phyloP scores from a whole-genome alignment of 2,113 vertebrate genomes.

The Gorsachius goisagi region DNA sequence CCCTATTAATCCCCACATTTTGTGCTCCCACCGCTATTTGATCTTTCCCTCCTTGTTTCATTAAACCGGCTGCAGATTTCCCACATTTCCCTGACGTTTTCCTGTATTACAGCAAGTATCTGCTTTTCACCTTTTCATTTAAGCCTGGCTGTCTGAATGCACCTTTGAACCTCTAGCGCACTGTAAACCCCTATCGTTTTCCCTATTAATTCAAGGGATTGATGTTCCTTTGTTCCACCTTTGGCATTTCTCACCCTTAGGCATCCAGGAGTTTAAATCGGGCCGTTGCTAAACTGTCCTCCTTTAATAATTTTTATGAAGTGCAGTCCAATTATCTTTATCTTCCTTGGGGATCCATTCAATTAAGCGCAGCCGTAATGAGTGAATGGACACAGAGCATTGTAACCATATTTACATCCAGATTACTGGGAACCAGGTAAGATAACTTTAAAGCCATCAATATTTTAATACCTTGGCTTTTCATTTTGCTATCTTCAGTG shows the following conservation, averaged over 20 bases:
- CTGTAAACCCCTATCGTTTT: not conserved
- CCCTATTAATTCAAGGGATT: not conserved
- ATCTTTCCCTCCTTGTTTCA: not conserved
- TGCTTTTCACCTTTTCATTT: constrained; percentile 9
- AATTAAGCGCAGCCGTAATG: constrained; percentile 53
- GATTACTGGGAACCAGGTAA: constrained; percentile 63
- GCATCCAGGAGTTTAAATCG: constrained; percentile 25
- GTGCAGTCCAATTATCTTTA: constrained; percentile 70
- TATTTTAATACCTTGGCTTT: constrained; percentile 53
- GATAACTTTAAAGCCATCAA: constrained; percentile 61
- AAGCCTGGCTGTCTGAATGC: not conserved
- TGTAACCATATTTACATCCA: constrained; percentile 61
- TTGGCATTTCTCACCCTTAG: constrained; percentile 27
- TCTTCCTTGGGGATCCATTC: constrained; percentile 69
- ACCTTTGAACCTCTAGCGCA: not conserved
- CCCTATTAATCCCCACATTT: not conserved
- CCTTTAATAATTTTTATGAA: constrained; percentile 68
- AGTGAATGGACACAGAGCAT: constrained; percentile 53
- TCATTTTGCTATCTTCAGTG: constrained; percentile 31
- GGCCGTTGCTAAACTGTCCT: constrained; percentile 17
- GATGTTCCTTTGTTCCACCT: constrained; percentile 24
- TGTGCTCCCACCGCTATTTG: not conserved
- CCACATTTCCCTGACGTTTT: not conserved
- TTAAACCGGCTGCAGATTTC: not conserved
- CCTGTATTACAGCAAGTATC: not conserved